Base-by-base conservation (phyloP, 2,113 vertebrate genomes). In the Glaucidium brasilianum region DNA sequence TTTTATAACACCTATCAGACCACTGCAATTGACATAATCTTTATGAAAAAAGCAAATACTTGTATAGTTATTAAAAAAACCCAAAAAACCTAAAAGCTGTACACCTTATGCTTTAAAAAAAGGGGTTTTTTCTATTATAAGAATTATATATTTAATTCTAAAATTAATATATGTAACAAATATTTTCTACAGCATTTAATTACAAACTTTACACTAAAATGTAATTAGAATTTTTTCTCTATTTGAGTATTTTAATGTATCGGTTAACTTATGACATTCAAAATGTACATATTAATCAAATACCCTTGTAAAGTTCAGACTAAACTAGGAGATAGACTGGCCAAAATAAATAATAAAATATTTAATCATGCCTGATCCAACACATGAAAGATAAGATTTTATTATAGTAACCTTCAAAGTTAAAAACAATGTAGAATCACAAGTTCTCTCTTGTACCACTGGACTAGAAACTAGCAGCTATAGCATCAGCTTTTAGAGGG, bases 331-430 rank as follows among this genome's bases (percentile, higher is more conserved):
- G 20, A 58, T 10, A 63, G 13, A 73, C 27, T 45, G 21, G 67
- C 41, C 59, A 86, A 94, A 86, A 96, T 50, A 94, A 92, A 94
- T 73, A 69, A 74, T 69, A 55, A 91, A 62, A 45, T 86, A 91
- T 95, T 88, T 69, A 86, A 27, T 69, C 47, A 75, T 56, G 27
- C 79, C 60, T 72, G 68, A 76, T 76, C 49, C 67, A 72, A 72
- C 10, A 49, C 17, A 66, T 30, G 32, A 76, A 41, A 93, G 55
- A 69, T 88, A 86, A 86, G 59, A 74, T 88, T 86, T 94, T 82
- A 55, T 80, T 74, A 34, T 3, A 91, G 55, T 56, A 80, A 77
- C n/a, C 32, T 80, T 91, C 45, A 83, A 92, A 88, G 27, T 41
- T 50, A 76, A 88, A 83, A 88, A 69, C 9, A 9, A 11, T 19